These are phyloP conservation scores for Phalacrocorax carbo DNA, from an alignment of 2,113 vertebrate species.

Conservation along the genomic window DNA sequence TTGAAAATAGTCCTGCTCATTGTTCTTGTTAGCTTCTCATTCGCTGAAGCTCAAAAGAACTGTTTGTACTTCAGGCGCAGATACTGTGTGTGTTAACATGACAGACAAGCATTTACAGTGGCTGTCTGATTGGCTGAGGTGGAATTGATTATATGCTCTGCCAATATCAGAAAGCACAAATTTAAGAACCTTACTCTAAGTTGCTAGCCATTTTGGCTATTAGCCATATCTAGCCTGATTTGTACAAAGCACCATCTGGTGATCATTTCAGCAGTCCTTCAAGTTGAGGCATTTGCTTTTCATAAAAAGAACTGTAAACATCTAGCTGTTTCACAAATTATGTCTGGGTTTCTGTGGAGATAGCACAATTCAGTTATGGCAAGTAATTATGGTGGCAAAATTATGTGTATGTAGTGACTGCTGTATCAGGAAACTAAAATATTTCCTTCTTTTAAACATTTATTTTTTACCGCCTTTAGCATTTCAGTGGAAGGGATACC, in stretches of 20 bases:
- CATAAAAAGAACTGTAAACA: not conserved
- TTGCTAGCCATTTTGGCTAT: not conserved
- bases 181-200: not conserved
- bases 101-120: not conserved
- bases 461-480: not conserved
- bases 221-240: not conserved
- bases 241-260: not conserved
- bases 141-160: not conserved
- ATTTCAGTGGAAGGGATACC: not conserved
- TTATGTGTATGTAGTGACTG: not conserved
- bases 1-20: not conserved
- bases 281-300: not conserved
- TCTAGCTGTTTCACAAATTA: not conserved
- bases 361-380: not conserved
- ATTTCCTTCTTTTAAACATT: not conserved
- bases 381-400: not conserved
- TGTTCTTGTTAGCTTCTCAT: not conserved
- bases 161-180: not conserved
- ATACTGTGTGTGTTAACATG: not conserved
- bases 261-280: not conserved
- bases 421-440: not conserved
- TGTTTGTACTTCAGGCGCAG: not conserved
- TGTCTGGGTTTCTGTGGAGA: fast-evolving
- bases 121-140: not conserved
- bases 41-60: not conserved